These are phyloP conservation scores for Avahi laniger DNA, from an alignment of 2,797 vertebrate species.

Conservation along the genomic window DNA sequence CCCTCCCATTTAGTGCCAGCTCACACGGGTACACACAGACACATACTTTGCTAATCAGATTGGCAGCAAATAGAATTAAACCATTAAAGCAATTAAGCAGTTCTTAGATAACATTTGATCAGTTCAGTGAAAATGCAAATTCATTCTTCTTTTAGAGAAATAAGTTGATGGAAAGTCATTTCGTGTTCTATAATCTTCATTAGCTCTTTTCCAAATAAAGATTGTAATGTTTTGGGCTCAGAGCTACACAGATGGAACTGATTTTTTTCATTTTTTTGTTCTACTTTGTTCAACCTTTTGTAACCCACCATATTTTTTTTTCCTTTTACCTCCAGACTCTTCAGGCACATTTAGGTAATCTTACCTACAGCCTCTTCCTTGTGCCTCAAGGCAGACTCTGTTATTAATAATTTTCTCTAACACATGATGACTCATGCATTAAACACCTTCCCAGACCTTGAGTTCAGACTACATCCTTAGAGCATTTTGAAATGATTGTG, in stretches of 20 bases:
- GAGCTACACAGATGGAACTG: neutral
- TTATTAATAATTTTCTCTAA: constrained; percentile 2
- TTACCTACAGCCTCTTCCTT: constrained; percentile 18
- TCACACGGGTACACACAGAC: constrained; percentile 58
- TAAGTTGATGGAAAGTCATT: constrained; percentile 71
- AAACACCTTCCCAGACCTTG: neutral
- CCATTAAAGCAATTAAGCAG: constrained; percentile 85
- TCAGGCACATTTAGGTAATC: neutral
- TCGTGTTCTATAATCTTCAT: constrained; percentile 33
- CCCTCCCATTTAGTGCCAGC: constrained; percentile 48
- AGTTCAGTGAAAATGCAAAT: constrained; percentile 84
- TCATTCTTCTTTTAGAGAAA: constrained; percentile 73
- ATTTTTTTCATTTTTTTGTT: neutral
- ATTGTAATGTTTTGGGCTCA: neutral
- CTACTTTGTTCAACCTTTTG: neutral
- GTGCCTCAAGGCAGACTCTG: constrained; percentile 4
- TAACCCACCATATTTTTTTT: neutral
- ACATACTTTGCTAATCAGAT: constrained; percentile 83
- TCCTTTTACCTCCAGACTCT: neutral
- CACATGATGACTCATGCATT: neutral
- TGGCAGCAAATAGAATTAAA: constrained; percentile 88
- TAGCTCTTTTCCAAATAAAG: constrained; percentile 61
- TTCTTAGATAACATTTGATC: constrained; percentile 85
- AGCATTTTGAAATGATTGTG: neutral
- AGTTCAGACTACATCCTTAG: neutral